A percentile compares a stretch with the other conserved stretches of the same genome.
phyloP scores from a whole-genome alignment of 2,888 invertebrate genomes.

The Hirtodrosophila alboralis region DNA sequence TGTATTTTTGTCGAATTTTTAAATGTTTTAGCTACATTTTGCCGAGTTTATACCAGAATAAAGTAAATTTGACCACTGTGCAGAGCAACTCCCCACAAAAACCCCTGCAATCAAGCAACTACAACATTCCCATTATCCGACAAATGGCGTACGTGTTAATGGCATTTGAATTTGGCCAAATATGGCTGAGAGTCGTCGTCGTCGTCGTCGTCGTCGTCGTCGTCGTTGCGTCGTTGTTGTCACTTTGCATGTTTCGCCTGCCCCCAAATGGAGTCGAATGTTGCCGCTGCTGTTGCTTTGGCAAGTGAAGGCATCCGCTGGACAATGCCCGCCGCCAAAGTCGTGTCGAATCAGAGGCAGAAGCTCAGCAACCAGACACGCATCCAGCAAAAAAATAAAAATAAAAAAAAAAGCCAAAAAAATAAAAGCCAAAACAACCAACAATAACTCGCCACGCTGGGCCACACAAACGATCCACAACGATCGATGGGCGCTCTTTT shows the following conservation, averaged over 20 bases:
- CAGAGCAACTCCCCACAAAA: background rate
- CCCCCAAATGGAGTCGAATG: slow-evolving; percentile 42
- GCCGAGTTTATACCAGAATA: too few species aligned
- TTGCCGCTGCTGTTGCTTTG: slow-evolving; percentile 8
- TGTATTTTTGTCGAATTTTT: too few species aligned
- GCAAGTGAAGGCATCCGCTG: slow-evolving; percentile 66
- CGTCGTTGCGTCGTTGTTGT: slow-evolving; percentile 72
- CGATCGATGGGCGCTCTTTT: slow-evolving; percentile 65
- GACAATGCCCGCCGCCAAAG: slow-evolving; percentile 50
- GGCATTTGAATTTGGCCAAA: slow-evolving; percentile 83
- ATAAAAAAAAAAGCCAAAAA: slow-evolving; percentile 5
- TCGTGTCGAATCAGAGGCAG: slow-evolving; percentile 70
- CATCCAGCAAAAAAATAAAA: slow-evolving; percentile 38
- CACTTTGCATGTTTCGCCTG: slow-evolving; percentile 75
- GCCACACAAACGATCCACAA: slow-evolving; percentile 47
- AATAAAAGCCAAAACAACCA: slow-evolving; percentile 1
- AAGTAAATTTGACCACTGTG: too few species aligned
- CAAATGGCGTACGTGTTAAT: slow-evolving; percentile 83
- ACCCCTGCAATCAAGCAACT: background rate
- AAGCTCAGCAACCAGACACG: slow-evolving; percentile 57
- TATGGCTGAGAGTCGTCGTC: slow-evolving; percentile 69
- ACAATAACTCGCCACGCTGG: slow-evolving; percentile 24
- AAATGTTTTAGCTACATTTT: too few species aligned
- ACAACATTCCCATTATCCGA: slow-evolving; percentile 39
- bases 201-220: slow-evolving; percentile 48